Percentiles rank a stretch among this genome's conserved stretches.
These are phyloP conservation scores for Nasua narica DNA, from an alignment of 2,797 vertebrate species.

Conservation along the genomic window DNA sequence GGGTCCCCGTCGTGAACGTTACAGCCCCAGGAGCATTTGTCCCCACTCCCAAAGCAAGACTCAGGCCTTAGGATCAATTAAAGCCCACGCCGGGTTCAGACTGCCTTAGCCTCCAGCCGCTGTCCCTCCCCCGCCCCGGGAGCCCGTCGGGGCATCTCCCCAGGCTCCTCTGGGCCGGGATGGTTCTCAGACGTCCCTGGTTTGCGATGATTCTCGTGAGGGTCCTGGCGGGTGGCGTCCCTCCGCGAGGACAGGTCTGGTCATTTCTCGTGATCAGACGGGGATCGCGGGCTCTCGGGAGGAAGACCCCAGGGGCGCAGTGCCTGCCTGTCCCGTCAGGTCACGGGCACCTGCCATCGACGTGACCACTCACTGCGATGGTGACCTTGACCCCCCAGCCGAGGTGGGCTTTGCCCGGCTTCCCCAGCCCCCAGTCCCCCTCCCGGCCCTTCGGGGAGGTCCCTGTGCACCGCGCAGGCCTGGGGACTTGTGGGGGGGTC, in stretches of 20 bases:
- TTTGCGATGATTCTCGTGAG: no score
- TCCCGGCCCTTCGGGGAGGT: rapidly evolving
- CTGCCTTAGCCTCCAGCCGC: rapidly evolving
- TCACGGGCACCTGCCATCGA: rapidly evolving
- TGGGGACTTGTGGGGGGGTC: no score
- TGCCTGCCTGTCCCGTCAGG: rapidly evolving
- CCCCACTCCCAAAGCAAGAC: not conserved
- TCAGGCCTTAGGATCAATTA: rapidly evolving
- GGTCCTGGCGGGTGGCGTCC: rapidly evolving
- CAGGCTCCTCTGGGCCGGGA: not conserved
- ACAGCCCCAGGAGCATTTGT: rapidly evolving
- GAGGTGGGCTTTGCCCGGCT: rapidly evolving
- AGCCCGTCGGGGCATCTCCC: rapidly evolving
- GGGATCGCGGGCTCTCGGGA: rapidly evolving
- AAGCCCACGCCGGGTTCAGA: not conserved
- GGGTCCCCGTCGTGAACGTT: not conserved
- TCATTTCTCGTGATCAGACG: rapidly evolving
- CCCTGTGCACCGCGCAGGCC: rapidly evolving
- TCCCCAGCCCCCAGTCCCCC: rapidly evolving
- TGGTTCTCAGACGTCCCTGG: not conserved
- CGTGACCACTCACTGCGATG: rapidly evolving
- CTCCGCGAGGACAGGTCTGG: rapidly evolving
- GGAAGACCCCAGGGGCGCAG: rapidly evolving
- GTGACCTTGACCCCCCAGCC: rapidly evolving
- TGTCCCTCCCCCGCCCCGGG: not conserved